A percentile compares a stretch with the other conserved stretches of the same genome.
phyloP scores from a whole-genome alignment of 2,797 vertebrate species.

The Hypotaenidia philippensis region DNA sequence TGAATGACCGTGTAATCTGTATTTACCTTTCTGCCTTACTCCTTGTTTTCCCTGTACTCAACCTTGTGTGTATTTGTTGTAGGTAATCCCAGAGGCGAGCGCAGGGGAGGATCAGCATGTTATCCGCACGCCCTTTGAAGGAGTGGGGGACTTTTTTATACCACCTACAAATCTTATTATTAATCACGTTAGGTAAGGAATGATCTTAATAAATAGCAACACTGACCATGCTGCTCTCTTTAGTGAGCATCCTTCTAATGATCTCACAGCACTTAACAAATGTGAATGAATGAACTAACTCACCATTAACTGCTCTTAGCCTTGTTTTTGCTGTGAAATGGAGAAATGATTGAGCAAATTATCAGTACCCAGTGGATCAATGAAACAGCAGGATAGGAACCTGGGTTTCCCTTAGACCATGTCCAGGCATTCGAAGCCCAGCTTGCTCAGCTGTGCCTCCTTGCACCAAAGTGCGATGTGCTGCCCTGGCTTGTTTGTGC shows the following conservation, averaged over 20 bases:
- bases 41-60: neutral
- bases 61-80: slow-evolving; percentile 28
- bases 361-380: neutral
- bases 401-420: neutral
- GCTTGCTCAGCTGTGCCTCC: neutral
- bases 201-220: neutral
- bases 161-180: slow-evolving; percentile 97
- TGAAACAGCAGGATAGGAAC: neutral
- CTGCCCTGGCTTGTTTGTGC: neutral
- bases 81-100: slow-evolving; percentile 95
- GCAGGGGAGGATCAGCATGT: slow-evolving; percentile 86
- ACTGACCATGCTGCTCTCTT: neutral
- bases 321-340: neutral
- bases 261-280: neutral
- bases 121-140: slow-evolving; percentile 87
- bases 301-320: neutral
- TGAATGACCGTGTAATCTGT: neutral
- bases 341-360: neutral
- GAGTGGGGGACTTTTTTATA: slow-evolving; percentile 93
- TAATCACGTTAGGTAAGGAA: slow-evolving; percentile 92
- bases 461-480: neutral
- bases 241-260: neutral
- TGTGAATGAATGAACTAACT: neutral
- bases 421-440: neutral
- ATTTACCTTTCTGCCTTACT: slow-evolving; percentile 9